Base-by-base conservation (phyloP, 2,888 invertebrate genomes). In the Drosophila borealis region DNA sequence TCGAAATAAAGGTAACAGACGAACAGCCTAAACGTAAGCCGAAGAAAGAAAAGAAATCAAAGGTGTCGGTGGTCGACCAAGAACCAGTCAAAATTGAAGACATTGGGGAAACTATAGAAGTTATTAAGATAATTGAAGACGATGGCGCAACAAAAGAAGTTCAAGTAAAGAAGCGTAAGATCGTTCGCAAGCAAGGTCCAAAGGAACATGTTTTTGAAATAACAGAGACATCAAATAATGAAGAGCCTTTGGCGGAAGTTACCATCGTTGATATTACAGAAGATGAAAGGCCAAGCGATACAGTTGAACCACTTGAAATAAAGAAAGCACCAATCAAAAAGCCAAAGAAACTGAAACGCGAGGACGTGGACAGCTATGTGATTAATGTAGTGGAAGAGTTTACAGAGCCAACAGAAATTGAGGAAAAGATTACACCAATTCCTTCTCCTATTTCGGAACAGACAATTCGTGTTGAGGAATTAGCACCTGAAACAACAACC, bases 151-250 rank as follows among this genome's bases (percentile, higher is more conserved):
- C 90, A 0, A 91, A 91, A 34, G 90, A 91, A 72, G 89, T 90
- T 19, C 90, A 90, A n/a, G 91, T 91, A 0, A 93, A 92, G 13
- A 93, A 91, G 49, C 92, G 92, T 0, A 88, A 91, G 3, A 91
- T 93, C 1, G 93, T 92, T 54, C 92, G 92, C 57, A 91, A 89
- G 60, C 91, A 90, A 49, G 93, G 92, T 9, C 86, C 88, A 0
- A 92, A 93, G 39, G 83, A 92, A 70, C 92, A 93, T 74, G 79
- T 93, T 0, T 93, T 93, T 0, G 93, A 92, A 66, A 78, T 87
- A 14, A 91, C 91, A 0, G 93, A 93, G 0, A 85, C 92, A 9
- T 91, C 93, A 77, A 66, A 91, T 59, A 74, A 92, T 89, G 84
- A 91, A 85, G 90, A 93, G 90, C 86, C 90, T 36, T 51, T 91